Conservation (phyloP, 2,113 vertebrate species). For the Hippocampus barbouri region DNA sequence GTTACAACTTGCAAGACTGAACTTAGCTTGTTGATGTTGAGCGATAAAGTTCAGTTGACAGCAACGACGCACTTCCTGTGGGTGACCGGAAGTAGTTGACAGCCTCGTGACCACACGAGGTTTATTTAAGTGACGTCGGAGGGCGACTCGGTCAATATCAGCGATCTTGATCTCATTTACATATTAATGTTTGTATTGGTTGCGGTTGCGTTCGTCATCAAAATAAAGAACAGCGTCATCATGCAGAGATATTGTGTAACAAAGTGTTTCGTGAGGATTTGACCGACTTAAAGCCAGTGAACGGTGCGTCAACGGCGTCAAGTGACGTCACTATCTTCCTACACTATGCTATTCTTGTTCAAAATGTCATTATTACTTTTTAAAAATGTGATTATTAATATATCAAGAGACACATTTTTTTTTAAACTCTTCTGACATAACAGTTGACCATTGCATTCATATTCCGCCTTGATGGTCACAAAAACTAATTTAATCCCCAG, state of each 20-base stretch:
- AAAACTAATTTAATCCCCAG: no score
- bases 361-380: no score
- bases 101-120: not conserved
- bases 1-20: not conserved
- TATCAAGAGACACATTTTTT: not conserved
- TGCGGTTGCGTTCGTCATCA: not conserved
- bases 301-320: no score
- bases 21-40: not conserved
- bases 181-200: not conserved
- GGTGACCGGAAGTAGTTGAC: not conserved
- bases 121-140: no score
- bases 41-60: not conserved
- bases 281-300: not conserved
- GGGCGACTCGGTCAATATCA: no score
- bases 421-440: no score
- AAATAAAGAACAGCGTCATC: not conserved
- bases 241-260: not conserved
- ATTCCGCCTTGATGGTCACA: no score
- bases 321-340: no score
- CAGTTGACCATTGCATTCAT: no score
- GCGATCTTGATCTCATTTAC: not conserved
- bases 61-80: not conserved
- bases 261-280: not conserved
- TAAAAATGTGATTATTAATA: no score
- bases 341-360: no score